These are phyloP conservation scores for Aporophyla nigra DNA, from an alignment of 2,888 invertebrate species.

Conservation along the genomic window DNA sequence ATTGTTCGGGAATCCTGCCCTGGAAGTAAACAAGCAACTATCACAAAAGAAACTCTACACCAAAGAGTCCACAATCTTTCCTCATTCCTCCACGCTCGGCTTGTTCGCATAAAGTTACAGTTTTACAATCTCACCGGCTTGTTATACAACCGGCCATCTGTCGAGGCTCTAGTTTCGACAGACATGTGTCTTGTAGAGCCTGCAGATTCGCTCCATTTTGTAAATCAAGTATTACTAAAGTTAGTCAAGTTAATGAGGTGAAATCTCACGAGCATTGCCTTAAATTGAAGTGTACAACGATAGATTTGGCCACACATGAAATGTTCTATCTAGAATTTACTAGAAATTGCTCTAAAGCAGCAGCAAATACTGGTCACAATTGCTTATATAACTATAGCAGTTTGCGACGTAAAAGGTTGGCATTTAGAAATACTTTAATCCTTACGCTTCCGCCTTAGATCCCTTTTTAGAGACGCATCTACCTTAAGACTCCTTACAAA, in stretches of 20 bases:
- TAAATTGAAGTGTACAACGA: neutral
- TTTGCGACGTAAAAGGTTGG: neutral
- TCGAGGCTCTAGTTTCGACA: conserved; percentile 76
- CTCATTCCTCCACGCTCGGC: conserved; percentile 66
- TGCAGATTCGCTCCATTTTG: conserved; percentile 54
- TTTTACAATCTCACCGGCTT: conserved; percentile 63
- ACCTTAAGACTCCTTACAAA: neutral
- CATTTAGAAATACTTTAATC: neutral
- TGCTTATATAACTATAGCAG: neutral
- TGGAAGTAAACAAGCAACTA: conserved; percentile 57
- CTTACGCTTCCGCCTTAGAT: neutral
- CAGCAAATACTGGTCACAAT: neutral
- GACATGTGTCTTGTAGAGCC: conserved; percentile 63
- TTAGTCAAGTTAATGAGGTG: conserved; percentile 27
- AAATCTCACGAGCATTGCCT: conserved; percentile 21
- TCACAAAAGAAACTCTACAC: conserved; percentile 57
- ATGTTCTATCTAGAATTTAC: neutral
- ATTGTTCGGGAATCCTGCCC: conserved; percentile 41
- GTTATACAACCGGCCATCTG: conserved; percentile 73
- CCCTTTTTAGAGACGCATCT: neutral
- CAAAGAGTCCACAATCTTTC: conserved; percentile 55
- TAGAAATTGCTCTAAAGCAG: neutral
- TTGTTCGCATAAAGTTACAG: conserved; percentile 65
- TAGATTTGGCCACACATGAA: conserved; percentile 6
- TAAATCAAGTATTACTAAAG: conserved; percentile 12